Conservation (phyloP, 2,797 vertebrate species). For the Galagoides demidoff region DNA sequence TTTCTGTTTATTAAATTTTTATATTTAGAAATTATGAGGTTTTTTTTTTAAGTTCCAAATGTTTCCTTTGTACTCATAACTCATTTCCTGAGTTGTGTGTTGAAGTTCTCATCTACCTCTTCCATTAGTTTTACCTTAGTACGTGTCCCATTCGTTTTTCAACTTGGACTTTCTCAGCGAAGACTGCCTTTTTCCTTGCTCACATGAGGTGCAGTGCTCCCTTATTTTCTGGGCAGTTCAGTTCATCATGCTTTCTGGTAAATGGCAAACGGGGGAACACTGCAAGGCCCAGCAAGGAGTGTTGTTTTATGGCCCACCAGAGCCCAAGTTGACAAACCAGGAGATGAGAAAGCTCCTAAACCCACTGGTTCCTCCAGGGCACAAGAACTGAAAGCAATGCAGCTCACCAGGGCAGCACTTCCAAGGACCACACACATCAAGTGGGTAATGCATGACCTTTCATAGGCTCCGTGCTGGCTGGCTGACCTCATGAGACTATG, state of each 20-base stretch:
- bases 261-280: not conserved
- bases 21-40: slow-evolving; percentile 26
- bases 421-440: not conserved
- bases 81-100: not conserved
- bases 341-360: not conserved
- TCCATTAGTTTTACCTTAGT: not conserved
- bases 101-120: not conserved
- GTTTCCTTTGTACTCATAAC: not conserved
- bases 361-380: not conserved
- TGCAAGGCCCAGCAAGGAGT: not conserved
- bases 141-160: not conserved
- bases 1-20: not conserved
- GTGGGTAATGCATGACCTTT: not conserved
- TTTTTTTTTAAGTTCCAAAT: slow-evolving; percentile 16
- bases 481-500: not conserved
- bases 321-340: not conserved
- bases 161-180: not conserved
- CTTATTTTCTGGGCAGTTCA: not conserved
- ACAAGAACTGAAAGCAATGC: not conserved
- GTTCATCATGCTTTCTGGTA: not conserved
- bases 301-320: not conserved
- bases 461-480: not conserved
- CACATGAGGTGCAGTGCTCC: not conserved
- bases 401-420: not conserved
- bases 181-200: not conserved